phyloP scores from a whole-genome alignment of 2,888 invertebrate species.

The Yponomeuta evonymella region DNA sequence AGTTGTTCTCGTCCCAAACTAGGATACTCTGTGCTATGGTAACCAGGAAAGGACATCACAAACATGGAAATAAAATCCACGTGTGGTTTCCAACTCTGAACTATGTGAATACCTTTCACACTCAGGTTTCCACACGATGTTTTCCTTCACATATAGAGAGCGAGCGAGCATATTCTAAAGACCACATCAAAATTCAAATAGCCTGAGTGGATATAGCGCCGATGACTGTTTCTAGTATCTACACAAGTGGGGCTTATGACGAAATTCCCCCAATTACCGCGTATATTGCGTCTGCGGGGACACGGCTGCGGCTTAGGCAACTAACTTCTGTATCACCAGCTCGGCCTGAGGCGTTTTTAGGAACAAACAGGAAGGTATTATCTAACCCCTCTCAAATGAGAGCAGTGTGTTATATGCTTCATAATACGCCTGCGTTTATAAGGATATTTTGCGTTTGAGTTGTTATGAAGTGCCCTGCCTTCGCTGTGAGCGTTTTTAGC shows the following conservation, averaged over 20 bases:
- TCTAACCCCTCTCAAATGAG: constrained; percentile 19
- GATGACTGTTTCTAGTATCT: too few relatives aligned
- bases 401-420: background rate
- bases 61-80: too few relatives aligned
- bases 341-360: constrained; percentile 35
- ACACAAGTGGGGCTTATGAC: constrained; percentile 1
- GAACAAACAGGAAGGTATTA: constrained; percentile 24
- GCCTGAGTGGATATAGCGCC: too few relatives aligned
- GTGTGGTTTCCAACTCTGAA: too few relatives aligned
- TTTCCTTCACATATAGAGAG: too few relatives aligned
- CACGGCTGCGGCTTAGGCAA: constrained; percentile 29
- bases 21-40: too few relatives aligned
- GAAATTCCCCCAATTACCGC: constrained; percentile 11
- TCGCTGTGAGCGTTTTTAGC: background rate
- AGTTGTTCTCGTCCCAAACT: too few relatives aligned
- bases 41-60: too few relatives aligned
- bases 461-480: background rate
- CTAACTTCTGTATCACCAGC: constrained; percentile 39
- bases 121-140: too few relatives aligned
- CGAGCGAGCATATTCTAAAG: too few relatives aligned
- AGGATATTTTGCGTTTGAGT: background rate
- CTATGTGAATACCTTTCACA: too few relatives aligned
- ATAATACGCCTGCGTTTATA: background rate
- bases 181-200: too few relatives aligned
- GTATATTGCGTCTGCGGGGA: constrained; percentile 8